Conservation (phyloP, 2,888 invertebrate species). For the Hesperia comma region DNA sequence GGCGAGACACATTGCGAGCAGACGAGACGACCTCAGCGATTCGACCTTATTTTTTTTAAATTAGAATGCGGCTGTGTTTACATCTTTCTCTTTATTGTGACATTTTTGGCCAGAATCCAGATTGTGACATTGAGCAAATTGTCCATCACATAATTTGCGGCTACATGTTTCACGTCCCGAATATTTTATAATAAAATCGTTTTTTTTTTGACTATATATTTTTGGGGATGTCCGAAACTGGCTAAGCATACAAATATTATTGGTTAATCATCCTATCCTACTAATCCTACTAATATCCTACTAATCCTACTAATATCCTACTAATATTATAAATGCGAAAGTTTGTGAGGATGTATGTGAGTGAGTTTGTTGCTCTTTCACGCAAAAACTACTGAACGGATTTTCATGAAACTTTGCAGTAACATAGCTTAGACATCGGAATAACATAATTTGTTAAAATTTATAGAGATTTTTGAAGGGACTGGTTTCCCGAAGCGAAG, state of each 20-base stretch:
- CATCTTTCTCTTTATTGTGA: conserved; percentile 78
- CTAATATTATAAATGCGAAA: too few species aligned
- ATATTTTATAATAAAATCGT: conserved; percentile 15
- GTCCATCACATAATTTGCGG: conserved; percentile 53
- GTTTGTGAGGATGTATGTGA: too few species aligned
- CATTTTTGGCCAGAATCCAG: conserved; percentile 75
- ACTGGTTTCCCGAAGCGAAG: too few species aligned
- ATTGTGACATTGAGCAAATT: conserved; percentile 67
- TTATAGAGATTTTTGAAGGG: too few species aligned
- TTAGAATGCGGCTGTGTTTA: conserved; percentile 80
- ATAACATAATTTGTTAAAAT: too few species aligned
- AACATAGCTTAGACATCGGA: too few species aligned
- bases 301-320: too few species aligned
- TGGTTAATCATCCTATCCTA: too few species aligned
- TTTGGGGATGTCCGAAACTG: conserved; percentile 7
- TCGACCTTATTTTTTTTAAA: conserved; percentile 74
- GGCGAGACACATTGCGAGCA: conserved; percentile 67
- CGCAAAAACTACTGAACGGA: too few species aligned
- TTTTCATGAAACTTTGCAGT: too few species aligned
- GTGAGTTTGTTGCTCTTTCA: too few species aligned
- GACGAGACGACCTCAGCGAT: conserved; percentile 60
- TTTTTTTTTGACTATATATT: conserved; percentile 15
- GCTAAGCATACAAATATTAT: not conserved
- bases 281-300: too few species aligned
- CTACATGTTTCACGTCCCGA: conserved; percentile 31